Conservation (phyloP, 1,140 invertebrate species). For the Drosophila tropicalis region DNA sequence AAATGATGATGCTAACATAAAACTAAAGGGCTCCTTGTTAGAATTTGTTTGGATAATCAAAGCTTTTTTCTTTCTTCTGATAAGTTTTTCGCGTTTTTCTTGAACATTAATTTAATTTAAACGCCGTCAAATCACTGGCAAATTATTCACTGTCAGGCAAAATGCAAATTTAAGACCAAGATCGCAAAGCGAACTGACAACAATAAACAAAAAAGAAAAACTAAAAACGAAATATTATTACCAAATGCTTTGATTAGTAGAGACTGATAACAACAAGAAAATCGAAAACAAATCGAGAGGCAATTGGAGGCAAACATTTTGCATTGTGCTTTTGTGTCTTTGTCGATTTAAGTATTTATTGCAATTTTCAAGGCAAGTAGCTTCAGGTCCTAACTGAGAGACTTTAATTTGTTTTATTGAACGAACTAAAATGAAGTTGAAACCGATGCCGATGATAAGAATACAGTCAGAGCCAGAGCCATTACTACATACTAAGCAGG, state of each 20-base stretch:
- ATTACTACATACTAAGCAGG: slow-evolving; percentile 62
- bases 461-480: slow-evolving; percentile 59
- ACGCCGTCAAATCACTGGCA: slow-evolving; percentile 56
- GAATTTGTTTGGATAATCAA: not conserved
- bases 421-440: slow-evolving; percentile 8
- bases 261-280: slow-evolving; percentile 55
- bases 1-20: not conserved
- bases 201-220: not conserved
- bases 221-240: slow-evolving; percentile 68
- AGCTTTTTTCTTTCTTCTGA: not conserved
- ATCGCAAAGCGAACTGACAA: slow-evolving; percentile 15
- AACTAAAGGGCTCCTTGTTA: not conserved
- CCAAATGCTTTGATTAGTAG: slow-evolving; percentile 68
- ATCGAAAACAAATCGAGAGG: slow-evolving; percentile 30
- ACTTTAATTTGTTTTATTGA: slow-evolving; percentile 79
- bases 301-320: slow-evolving; percentile 22
- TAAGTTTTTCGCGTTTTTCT: slow-evolving; percentile 54
- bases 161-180: slow-evolving; percentile 45
- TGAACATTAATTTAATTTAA: slow-evolving; percentile 72
- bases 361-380: slow-evolving; percentile 73
- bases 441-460: slow-evolving; percentile 31
- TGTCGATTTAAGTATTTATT: slow-evolving; percentile 14
- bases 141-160: slow-evolving; percentile 79
- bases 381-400: slow-evolving; percentile 78
- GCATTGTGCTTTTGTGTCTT: slow-evolving; percentile 26